Base-by-base conservation (phyloP, 2,888 invertebrate genomes). In the Napeogenes inachia region DNA sequence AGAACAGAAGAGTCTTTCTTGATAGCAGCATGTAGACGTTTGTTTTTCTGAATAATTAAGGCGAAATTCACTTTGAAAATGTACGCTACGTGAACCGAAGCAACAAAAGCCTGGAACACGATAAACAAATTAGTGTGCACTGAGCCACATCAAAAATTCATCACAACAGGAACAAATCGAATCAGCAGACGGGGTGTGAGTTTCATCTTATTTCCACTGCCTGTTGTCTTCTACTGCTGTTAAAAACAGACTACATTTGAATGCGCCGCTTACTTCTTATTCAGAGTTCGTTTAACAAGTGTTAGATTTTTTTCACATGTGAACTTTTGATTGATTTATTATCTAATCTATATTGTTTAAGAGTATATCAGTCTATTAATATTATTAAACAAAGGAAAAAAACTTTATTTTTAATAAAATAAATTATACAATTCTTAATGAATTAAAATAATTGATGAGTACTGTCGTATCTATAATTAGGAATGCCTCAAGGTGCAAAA, bases 81-180 rank as follows among this genome's bases (percentile, higher is more conserved):
- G 71, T 62, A 68, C 68, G 70, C 69, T 64, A 64, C 70, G 73
- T 73, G 71, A 78, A 85, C 79, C 77, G 79, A 59, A 81, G 76
- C 76, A 80, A 78, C 80, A 84, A 82, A 72, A 79, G 75, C 73
- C 74, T 70, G 76, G 75, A 82, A 81, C 85, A 83, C 86, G 85
- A 84, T 89, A 89, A 89, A 89, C 89, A 90, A 89, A 90, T 89
- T 89, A 90, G 88, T 82, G 87, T 85, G 86, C 89, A 90, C 84
- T 87, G 89, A 89, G 83, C 76, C 81, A 81, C 79, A 89, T 91
- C 88, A 90, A 91, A 90, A 86, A 91, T 91, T 91, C 89, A 91
- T 86, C 85, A 85, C 77, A 76, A 78, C 84, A 86, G 82, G 82
- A 88, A 88, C 88, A 90, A 89, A 91, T 91, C 91, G 90, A 90